Evolutionary conservation across 2,113 vertebrate species (phyloP).

Genomic region (Vanacampus margaritifer): DNA sequence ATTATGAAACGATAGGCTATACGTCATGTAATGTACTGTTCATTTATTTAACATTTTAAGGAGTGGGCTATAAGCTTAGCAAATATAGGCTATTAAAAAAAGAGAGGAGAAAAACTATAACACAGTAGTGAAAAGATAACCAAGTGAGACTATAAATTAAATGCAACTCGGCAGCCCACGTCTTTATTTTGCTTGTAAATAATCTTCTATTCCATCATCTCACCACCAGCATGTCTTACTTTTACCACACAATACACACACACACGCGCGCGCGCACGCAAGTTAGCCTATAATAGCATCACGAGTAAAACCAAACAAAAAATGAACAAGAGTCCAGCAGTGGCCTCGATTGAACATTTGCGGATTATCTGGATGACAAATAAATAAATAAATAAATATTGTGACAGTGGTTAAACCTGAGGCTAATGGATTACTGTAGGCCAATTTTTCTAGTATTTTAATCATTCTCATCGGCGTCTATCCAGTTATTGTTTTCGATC

Average conservation of each 20-base stretch:
- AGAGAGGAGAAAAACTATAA: too few relatives aligned
- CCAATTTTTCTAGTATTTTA: neutral
- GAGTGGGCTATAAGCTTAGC: too few relatives aligned
- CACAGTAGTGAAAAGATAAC: too few relatives aligned
- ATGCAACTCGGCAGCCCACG: neutral
- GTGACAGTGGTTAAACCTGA: too few relatives aligned
- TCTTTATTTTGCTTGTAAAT: neutral
- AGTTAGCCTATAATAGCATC: too few relatives aligned
- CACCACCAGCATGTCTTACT: neutral
- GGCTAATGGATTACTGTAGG: too few relatives aligned
- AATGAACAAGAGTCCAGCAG: too few relatives aligned
- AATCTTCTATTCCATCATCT: neutral
- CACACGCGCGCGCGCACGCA: neutral
- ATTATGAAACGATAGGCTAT: neutral
- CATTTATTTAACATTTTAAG: neutral
- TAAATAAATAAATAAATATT: constrained; percentile 6
- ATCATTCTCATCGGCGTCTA: neutral
- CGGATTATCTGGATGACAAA: too few relatives aligned
- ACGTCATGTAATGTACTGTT: neutral
- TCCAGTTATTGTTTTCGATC: neutral
- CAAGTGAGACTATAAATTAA: too few relatives aligned
- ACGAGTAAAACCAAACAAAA: too few relatives aligned
- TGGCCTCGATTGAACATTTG: too few relatives aligned
- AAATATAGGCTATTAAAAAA: too few relatives aligned
- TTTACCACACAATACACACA: neutral